phyloP scores from a whole-genome alignment of 1,140 invertebrate species.

The Pentalonia nigronervosa region DNA sequence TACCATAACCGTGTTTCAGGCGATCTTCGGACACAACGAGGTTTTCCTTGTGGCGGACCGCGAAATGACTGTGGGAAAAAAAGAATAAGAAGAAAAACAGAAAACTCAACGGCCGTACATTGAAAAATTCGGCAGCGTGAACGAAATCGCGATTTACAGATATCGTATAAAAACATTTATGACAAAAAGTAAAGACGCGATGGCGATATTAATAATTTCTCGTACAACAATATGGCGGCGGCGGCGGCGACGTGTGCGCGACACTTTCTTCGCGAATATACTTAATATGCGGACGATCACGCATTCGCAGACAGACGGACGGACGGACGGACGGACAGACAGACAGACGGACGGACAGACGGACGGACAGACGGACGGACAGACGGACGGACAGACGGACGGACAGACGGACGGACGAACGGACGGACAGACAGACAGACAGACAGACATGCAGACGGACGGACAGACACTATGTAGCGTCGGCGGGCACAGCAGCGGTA shows the following conservation, averaged over 20 bases:
- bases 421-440: no score
- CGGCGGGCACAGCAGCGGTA: conserved; percentile 28
- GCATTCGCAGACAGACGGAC: no score
- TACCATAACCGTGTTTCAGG: background rate
- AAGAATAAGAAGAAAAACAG: background rate
- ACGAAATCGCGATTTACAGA: background rate
- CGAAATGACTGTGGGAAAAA: background rate
- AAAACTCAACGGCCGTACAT: background rate
- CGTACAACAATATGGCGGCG: background rate
- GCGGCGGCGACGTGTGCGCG: background rate
- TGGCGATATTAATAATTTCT: background rate
- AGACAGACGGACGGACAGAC: background rate
- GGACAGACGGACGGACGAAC: background rate
- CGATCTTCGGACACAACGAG: background rate
- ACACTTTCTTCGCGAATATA: no score
- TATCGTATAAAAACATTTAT: no score
- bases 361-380: background rate
- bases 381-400: background rate
- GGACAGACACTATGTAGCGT: conserved; percentile 17
- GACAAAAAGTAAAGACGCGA: background rate
- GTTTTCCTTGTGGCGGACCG: background rate
- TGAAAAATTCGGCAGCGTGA: background rate
- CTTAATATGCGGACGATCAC: no score
- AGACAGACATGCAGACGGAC: background rate
- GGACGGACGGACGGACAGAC: no score